phyloP scores from a whole-genome alignment of 2,797 vertebrate genomes.

The Adrianichthys oophorus region DNA sequence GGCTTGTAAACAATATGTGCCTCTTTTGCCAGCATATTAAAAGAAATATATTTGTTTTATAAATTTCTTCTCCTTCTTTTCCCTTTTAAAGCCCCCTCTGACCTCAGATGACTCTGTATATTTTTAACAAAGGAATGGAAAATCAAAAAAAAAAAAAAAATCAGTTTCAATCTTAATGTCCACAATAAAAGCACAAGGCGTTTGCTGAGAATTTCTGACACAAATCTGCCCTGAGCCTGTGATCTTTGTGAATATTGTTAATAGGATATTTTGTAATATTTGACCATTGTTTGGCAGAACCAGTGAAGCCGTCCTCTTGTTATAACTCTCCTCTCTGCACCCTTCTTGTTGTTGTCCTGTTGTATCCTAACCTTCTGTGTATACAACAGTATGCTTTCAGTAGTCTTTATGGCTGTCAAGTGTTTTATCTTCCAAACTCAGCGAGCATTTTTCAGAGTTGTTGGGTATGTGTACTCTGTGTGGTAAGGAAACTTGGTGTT shows the following conservation, averaged over 20 bases:
- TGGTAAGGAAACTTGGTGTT: constrained; percentile 79
- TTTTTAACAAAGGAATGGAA: constrained; percentile 36
- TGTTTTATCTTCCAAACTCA: constrained; percentile 69
- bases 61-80: constrained; percentile 13
- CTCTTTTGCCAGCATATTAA: constrained; percentile 57
- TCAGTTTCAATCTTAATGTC: constrained; percentile 45
- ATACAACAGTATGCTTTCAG: constrained; percentile 76
- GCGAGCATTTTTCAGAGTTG: constrained; percentile 72
- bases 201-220: constrained; percentile 77
- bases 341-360: constrained; percentile 67
- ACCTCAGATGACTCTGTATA: constrained; percentile 45
- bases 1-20: constrained; percentile 76
- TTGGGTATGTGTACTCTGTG: constrained; percentile 74
- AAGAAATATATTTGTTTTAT: constrained; percentile 37
- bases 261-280: constrained; percentile 87
- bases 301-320: constrained; percentile 77
- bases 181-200: constrained; percentile 76
- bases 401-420: constrained; percentile 76
- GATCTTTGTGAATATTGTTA: constrained; percentile 83
- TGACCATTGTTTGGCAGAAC: constrained; percentile 82
- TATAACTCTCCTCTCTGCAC: constrained; percentile 45
- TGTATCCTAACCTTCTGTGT: constrained; percentile 71
- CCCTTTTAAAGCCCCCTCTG: constrained; percentile 18
- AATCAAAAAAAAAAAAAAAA: constrained; percentile 12
- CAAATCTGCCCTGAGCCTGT: constrained; percentile 67